Evolutionary conservation across 1,140 invertebrate genomes (phyloP), one percentile per base, ranked within the genome.

Genomic region (Halictus rubicundus): DNA sequence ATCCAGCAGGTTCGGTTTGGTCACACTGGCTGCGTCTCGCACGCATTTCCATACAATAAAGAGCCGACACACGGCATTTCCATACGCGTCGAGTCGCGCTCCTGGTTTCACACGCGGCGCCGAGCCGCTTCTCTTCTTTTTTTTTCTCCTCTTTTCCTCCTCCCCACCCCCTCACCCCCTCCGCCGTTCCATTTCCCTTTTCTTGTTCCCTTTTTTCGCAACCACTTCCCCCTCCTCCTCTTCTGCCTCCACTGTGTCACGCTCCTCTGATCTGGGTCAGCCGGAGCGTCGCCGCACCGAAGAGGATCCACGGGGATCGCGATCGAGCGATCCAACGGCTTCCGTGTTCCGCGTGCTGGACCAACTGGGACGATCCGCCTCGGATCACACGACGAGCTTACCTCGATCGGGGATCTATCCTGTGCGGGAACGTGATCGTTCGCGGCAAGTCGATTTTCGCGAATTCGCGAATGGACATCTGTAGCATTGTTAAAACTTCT

Each of bases 21-120:
- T 91, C 90, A 91, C 90, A 91, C 88, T 90, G 89, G 88, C 88
- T 91, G 91, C 88, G 81, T 89, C 86, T 87, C 85, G 72, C 78
- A 82, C 83, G 72, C 83, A 83, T 88, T 89, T 88, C 87, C 89
- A 89, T 89, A 88, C 87, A 88, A 88, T 88, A 68, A n/a, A 76
- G 63, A 78, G 54, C 76, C 68, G 83, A 32, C 32, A 32, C 81
- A 52, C 77, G 84, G 86, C 89, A 92, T 92, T 92, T 91, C 91
- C 91, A 92, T 92, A 92, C 88, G 81, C 87, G 85, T 88, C 81
- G 87, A 85, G 82, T 88, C 88, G 90, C 85, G 87, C 89, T 83
- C 83, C 80, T 64, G 80, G 83, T 88, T 88, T 91, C 91, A 90
- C 91, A 91, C 89, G 90, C 88, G 89, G 84, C 81, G 82, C 78